Conservation (phyloP, 1,140 invertebrate genomes). For the Helicoverpa zea region DNA sequence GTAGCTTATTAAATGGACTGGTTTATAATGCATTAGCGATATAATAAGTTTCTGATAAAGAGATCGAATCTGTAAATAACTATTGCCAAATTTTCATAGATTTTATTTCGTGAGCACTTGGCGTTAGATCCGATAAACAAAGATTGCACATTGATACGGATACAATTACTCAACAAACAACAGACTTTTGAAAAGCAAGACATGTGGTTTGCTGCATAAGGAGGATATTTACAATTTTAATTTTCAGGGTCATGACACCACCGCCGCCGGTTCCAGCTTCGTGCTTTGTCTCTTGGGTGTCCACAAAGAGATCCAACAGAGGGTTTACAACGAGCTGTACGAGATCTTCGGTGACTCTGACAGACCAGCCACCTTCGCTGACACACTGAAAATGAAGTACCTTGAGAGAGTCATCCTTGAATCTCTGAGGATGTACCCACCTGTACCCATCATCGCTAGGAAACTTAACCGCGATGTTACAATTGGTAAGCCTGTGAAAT, state of each 20-base stretch:
- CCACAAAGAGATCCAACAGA: constrained; percentile 92
- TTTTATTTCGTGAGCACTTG: too few relatives aligned
- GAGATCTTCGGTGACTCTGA: constrained; percentile 94
- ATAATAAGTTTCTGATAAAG: too few relatives aligned
- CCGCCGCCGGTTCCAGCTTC: constrained; percentile 94
- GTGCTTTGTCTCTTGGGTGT: constrained; percentile 93
- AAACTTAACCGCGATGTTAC: constrained; percentile 87
- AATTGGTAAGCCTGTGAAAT: constrained; percentile 65
- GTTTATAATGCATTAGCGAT: background rate
- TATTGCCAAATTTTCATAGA: too few relatives aligned
- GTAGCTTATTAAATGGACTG: background rate
- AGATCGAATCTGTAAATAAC: too few relatives aligned
- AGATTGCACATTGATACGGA: too few relatives aligned
- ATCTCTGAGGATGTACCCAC: constrained; percentile 94
- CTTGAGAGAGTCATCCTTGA: constrained; percentile 95
- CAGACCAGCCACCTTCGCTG: constrained; percentile 91
- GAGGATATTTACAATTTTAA: too few relatives aligned
- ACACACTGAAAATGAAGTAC: constrained; percentile 94
- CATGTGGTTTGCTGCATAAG: too few relatives aligned
- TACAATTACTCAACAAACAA: too few relatives aligned
- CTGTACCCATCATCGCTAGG: constrained; percentile 93
- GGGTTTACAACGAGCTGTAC: constrained; percentile 93
- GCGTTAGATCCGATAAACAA: too few relatives aligned
- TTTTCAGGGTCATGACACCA: constrained; percentile 94
- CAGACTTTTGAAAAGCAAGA: too few relatives aligned